Conservation (phyloP, 2,113 vertebrate species). For the Carassius carassius region DNA sequence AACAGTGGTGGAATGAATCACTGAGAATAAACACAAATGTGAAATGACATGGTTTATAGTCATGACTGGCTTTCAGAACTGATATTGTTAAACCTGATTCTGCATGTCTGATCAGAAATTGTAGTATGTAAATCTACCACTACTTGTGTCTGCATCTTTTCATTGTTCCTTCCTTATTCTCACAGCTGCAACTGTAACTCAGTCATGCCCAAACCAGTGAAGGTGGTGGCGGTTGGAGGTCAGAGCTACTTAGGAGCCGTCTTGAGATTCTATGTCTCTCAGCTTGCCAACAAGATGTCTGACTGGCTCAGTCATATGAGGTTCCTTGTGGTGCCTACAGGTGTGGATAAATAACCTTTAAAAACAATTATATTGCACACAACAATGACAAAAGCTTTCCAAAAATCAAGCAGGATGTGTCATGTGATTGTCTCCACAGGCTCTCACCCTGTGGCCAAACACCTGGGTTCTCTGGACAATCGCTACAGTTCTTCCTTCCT, state of each 20-base stretch:
- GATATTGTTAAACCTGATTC: background rate
- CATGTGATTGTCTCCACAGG: constrained; percentile 61
- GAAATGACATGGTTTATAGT: background rate
- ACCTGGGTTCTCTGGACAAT: constrained; percentile 76
- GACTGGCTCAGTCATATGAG: constrained; percentile 89
- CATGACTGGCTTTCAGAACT: background rate
- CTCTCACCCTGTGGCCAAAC: constrained; percentile 80
- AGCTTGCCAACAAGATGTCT: constrained; percentile 86
- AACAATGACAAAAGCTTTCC: background rate
- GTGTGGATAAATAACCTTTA: constrained; percentile 64
- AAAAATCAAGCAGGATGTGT: background rate
- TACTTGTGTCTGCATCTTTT: background rate
- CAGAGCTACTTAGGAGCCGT: constrained; percentile 87
- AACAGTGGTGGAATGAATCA: constrained; percentile 1
- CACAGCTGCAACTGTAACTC: constrained; percentile 90
- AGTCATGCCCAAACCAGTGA: constrained; percentile 84
- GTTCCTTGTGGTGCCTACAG: constrained; percentile 86
- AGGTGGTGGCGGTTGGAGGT: constrained; percentile 84
- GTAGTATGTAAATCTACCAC: too few relatives aligned
- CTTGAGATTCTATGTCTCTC: constrained; percentile 87
- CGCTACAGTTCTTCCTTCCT: constrained; percentile 77
- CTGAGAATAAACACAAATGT: background rate
- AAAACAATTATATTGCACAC: background rate
- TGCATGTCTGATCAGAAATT: background rate
- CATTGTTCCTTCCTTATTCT: background rate